A percentile compares a stretch with the other conserved stretches of the same genome.
Conservation (phyloP, 2,888 invertebrate species). For the Mythimna lalbum region DNA sequence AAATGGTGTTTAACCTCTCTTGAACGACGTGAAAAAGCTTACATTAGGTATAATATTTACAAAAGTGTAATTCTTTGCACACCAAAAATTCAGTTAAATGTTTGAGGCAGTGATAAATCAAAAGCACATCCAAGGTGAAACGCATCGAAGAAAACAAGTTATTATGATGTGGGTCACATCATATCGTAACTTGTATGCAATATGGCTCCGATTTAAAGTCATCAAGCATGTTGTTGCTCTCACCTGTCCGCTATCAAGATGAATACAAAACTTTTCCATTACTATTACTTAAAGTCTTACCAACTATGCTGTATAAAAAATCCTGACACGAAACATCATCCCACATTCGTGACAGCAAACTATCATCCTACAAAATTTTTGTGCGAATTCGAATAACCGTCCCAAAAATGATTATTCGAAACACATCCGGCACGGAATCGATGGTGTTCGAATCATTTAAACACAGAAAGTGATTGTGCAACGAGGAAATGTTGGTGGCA, state of each 20-base stretch:
- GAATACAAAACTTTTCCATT: constrained; percentile 2
- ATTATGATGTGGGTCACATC: constrained; percentile 35
- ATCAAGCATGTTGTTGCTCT: constrained; percentile 12
- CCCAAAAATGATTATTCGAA: constrained; percentile 21
- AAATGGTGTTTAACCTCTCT: constrained; percentile 37
- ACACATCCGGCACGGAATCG: constrained; percentile 39
- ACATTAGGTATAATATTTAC: background rate
- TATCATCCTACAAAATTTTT: constrained; percentile 17
- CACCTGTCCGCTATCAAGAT: constrained; percentile 8
- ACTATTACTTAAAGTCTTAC: background rate
- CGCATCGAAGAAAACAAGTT: constrained; percentile 36
- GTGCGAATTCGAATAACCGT: constrained; percentile 27
- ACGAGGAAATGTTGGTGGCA: constrained; percentile 66
- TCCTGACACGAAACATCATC: constrained; percentile 7
- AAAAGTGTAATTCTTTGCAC: background rate
- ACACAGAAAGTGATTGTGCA: constrained; percentile 71
- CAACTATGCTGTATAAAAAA: background rate
- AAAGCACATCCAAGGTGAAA: constrained; percentile 29
- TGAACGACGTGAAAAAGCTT: constrained; percentile 27
- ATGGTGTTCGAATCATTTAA: constrained; percentile 55
- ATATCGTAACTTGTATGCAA: constrained; percentile 22
- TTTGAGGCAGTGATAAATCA: constrained; percentile 20
- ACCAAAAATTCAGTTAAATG: background rate
- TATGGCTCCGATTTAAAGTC: constrained; percentile 24
- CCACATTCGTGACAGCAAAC: constrained; percentile 7